Conservation (phyloP, 1,140 invertebrate species). For the Drosophila ananassae region DNA sequence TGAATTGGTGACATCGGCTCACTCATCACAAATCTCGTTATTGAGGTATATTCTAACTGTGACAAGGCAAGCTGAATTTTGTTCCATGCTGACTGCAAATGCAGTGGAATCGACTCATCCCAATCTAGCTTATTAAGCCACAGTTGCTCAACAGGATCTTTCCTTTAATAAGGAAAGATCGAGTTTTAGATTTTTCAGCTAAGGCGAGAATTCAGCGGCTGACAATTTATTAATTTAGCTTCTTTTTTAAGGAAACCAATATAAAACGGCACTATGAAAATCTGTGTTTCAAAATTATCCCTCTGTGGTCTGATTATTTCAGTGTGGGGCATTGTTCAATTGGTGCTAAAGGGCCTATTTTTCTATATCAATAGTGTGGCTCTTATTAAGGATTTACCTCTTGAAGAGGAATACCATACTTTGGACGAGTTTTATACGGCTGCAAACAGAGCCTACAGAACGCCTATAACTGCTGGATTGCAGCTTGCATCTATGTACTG, state of each 20-base stretch:
- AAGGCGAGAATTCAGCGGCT: background rate
- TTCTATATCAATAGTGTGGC: slow-evolving; percentile 93
- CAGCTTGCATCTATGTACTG: slow-evolving; percentile 94
- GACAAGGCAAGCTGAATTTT: too few relatives aligned
- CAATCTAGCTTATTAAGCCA: too few relatives aligned
- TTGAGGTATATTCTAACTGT: too few relatives aligned
- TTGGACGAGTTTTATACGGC: slow-evolving; percentile 87
- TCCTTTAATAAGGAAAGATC: too few relatives aligned
- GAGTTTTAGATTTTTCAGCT: slow-evolving; percentile 16
- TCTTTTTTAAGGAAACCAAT: slow-evolving; percentile 6
- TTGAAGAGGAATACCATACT: slow-evolving; percentile 85
- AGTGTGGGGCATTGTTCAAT: slow-evolving; percentile 95
- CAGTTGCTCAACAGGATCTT: too few relatives aligned
- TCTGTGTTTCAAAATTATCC: slow-evolving; percentile 96
- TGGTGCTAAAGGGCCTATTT: slow-evolving; percentile 96
- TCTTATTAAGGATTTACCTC: slow-evolving; percentile 92
- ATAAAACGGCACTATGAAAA: slow-evolving; percentile 86
- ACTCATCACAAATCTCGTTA: too few relatives aligned
- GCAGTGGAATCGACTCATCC: too few relatives aligned
- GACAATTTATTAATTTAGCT: background rate
- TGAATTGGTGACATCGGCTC: too few relatives aligned
- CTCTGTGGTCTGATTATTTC: slow-evolving; percentile 95
- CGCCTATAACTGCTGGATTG: slow-evolving; percentile 97
- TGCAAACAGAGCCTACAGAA: slow-evolving; percentile 90
- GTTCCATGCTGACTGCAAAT: too few relatives aligned